A percentile compares a stretch with the other conserved stretches of the same genome.
These are phyloP conservation scores for Aldrovandia affinis DNA, from an alignment of 2,797 vertebrate species.

Conservation along the genomic window DNA sequence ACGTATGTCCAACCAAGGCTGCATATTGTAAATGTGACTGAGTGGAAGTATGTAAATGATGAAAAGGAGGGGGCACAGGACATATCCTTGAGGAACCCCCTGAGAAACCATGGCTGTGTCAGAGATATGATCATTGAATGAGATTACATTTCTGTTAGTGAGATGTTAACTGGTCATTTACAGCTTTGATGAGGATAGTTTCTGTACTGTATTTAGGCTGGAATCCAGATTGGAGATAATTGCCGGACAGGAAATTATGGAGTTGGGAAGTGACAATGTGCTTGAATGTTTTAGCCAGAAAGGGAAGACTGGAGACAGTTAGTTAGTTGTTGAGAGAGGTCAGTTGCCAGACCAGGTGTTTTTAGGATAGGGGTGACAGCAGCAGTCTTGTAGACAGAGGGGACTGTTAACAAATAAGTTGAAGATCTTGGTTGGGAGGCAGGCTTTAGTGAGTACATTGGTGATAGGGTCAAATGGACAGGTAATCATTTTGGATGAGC, in stretches of 20 bases:
- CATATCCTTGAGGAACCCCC: not conserved
- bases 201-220: too few relatives aligned
- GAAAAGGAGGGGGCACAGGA: not conserved
- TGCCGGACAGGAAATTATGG: too few relatives aligned
- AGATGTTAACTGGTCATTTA: not conserved
- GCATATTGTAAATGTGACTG: not conserved
- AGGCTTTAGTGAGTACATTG: too few relatives aligned
- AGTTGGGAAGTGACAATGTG: too few relatives aligned
- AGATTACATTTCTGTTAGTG: not conserved
- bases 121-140: not conserved
- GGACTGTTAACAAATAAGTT: not conserved
- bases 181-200: too few relatives aligned
- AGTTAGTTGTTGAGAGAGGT: not conserved
- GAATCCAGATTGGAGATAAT: too few relatives aligned
- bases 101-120: not conserved
- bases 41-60: not conserved
- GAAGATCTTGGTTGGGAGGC: too few relatives aligned
- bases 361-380: not conserved
- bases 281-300: not conserved
- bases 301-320: not conserved
- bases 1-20: not conserved
- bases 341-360: not conserved
- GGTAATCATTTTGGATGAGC: too few relatives aligned
- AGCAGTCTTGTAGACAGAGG: not conserved
- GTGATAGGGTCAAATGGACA: too few relatives aligned